These are phyloP conservation scores for Grapholita molesta DNA, from an alignment of 1,140 invertebrate genomes.

Conservation along the genomic window DNA sequence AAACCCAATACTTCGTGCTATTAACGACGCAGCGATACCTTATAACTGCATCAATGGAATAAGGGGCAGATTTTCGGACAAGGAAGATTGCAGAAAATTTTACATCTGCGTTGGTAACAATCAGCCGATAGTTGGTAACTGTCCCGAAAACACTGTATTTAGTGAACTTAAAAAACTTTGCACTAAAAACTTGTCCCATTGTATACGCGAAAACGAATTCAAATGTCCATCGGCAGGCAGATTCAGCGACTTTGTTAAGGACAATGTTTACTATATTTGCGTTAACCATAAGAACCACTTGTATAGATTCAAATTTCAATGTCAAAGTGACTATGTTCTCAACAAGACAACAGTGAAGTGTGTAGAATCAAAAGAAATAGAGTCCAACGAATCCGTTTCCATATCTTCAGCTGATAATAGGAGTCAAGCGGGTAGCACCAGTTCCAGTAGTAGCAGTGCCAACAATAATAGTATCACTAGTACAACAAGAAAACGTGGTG, in stretches of 20 bases:
- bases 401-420: neutral
- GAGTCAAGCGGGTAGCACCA: neutral
- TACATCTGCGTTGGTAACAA: constrained; percentile 55
- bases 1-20: neutral
- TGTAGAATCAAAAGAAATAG: constrained; percentile 22
- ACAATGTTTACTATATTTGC: constrained; percentile 63
- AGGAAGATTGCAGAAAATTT: constrained; percentile 58
- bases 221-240: constrained; percentile 49
- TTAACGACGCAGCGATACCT: neutral
- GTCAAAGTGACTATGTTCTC: constrained; percentile 51
- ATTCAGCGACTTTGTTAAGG: constrained; percentile 46
- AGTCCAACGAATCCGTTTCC: constrained; percentile 20
- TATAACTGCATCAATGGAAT: constrained; percentile 31
- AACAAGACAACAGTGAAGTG: constrained; percentile 45
- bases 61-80: constrained; percentile 55
- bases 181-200: constrained; percentile 64
- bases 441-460: constrained; percentile 29
- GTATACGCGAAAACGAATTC: constrained; percentile 59
- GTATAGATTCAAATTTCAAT: constrained; percentile 56
- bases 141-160: constrained; percentile 59
- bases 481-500: constrained; percentile 8
- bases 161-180: constrained; percentile 64
- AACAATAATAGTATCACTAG: constrained; percentile 28
- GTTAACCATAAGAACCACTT: constrained; percentile 41
- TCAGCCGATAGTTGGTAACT: constrained; percentile 43